These are phyloP conservation scores for Saturnia japonica DNA, from an alignment of 2,888 invertebrate species.

Conservation along the genomic window DNA sequence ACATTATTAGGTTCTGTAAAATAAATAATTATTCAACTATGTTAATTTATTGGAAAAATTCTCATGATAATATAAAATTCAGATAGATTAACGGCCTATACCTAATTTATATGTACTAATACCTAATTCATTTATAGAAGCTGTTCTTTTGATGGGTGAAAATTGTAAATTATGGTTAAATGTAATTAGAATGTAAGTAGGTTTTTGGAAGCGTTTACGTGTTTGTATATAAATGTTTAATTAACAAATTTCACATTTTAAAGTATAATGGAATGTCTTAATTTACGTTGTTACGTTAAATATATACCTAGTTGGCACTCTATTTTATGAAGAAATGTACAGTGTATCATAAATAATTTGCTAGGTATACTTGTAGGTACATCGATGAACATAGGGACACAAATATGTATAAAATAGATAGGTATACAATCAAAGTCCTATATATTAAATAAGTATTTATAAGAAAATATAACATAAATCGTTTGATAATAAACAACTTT, in stretches of 20 bases:
- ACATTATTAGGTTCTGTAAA: neutral
- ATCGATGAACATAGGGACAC: neutral
- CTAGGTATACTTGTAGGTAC: too few species aligned
- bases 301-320: neutral
- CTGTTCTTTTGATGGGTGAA: slow-evolving; percentile 8
- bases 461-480: neutral
- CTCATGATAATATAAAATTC: neutral
- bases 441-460: too few species aligned
- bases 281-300: neutral
- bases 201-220: neutral
- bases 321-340: neutral
- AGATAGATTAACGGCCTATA: neutral
- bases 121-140: slow-evolving; percentile 16
- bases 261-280: neutral
- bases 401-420: neutral
- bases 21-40: neutral
- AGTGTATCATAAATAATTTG: neutral
- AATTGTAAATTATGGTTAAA: slow-evolving; percentile 10
- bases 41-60: slow-evolving; percentile 15
- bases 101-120: neutral
- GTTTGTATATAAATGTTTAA: neutral
- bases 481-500: neutral
- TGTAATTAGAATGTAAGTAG: neutral
- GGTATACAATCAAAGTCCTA: too few species aligned
- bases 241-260: neutral